These are phyloP conservation scores for Alviniconcha marisindica DNA, from an alignment of 1,140 invertebrate species.

Conservation along the genomic window DNA sequence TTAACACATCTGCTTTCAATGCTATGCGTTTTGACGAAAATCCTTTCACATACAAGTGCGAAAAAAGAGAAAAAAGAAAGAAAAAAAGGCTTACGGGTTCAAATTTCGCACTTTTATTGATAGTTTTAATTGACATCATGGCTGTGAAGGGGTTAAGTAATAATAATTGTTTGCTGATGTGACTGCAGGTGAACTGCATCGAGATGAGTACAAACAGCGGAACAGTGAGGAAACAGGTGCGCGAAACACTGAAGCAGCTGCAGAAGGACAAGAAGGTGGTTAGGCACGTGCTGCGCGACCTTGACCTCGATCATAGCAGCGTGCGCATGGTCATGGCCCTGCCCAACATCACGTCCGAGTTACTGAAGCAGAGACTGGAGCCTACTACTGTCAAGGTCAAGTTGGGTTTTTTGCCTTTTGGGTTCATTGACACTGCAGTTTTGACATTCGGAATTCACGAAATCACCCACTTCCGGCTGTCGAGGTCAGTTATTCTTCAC, in stretches of 20 bases:
- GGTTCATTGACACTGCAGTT: too few relatives aligned
- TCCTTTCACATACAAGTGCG: too few relatives aligned
- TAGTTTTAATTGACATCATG: too few relatives aligned
- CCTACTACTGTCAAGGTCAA: not conserved
- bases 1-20: too few relatives aligned
- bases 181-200: slow-evolving; percentile 22
- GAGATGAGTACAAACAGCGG: slow-evolving; percentile 15
- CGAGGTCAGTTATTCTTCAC: not conserved
- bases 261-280: slow-evolving; percentile 10
- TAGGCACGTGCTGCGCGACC: not conserved
- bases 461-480: not conserved
- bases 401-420: not conserved
- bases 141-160: too few relatives aligned
- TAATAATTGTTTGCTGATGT: too few relatives aligned
- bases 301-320: not conserved
- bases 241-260: slow-evolving; percentile 30
- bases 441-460: too few relatives aligned
- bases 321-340: slow-evolving; percentile 17
- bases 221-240: slow-evolving; percentile 30
- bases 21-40: too few relatives aligned
- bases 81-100: too few relatives aligned
- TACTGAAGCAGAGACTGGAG: slow-evolving; percentile 27
- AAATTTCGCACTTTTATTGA: too few relatives aligned
- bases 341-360: slow-evolving; percentile 1
- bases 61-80: too few relatives aligned